Evolutionary conservation across 2,797 vertebrate genomes (phyloP), one percentile per base, ranked within the genome.

Genomic region (Sebastes oblongus): DNA sequence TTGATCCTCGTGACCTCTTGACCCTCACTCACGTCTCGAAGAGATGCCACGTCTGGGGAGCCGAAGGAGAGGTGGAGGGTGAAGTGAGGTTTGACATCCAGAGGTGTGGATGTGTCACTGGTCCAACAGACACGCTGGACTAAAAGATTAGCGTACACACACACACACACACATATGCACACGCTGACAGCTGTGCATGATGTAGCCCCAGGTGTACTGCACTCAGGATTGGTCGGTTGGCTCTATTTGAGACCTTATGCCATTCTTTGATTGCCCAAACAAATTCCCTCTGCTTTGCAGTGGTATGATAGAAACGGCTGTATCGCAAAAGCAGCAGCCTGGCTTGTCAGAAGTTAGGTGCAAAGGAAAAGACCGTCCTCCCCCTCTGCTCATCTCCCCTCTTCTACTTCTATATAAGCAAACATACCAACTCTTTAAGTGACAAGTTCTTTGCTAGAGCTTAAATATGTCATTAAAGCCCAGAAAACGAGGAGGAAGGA

Each of bases 1-100:
- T 86, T 83, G 84, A 81, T 89, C 89, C 75, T 18, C 0, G 2
- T 70, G 81, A 92, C 89, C 89, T 70, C 11, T 25, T 77, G 84
- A 93, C 87, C 84, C 54, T 62, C 29, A 11, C 75, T 82, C 84
- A 81, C 65, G 60, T 30, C 55, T 66, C 56, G 32, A 65, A 36
- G 71, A 70, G 76, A 72, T 74, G 50, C 55, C 52, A 55, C 13
- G 8, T 60, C 59, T 13, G 46, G 34, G 5, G 59, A 25, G 61
- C 20, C 12, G 22, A 29, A 36, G 46, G 22, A 39, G 59, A 54
- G 6, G 67, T 20, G 27, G 54, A 64, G 50, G 75, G 16, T 27
- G 14, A 54, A 71, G 69, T 9, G 22, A 77, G 32, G 25, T 18
- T 59, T 74, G 42, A 55, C 46, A 62, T 72, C 46, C 22, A 82